These are phyloP conservation scores for Branchellion lobata DNA, from an alignment of 2,888 invertebrate genomes.

Conservation along the genomic window DNA sequence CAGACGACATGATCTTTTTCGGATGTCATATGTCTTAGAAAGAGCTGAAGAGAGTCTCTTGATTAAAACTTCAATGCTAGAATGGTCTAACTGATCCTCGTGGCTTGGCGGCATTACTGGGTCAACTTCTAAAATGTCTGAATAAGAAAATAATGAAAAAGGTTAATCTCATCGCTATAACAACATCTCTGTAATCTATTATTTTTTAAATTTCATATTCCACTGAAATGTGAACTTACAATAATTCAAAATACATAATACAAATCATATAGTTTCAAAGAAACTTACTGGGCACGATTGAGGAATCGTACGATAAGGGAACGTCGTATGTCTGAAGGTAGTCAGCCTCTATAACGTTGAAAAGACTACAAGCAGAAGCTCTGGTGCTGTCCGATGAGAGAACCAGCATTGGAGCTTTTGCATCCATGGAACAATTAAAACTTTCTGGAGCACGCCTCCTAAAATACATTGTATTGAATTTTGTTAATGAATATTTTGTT, in stretches of 20 bases:
- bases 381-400: constrained; percentile 35
- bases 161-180: too few relatives aligned
- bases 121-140: neutral
- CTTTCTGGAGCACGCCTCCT: neutral
- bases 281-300: constrained; percentile 1
- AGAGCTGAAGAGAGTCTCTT: constrained; percentile 23
- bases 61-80: constrained; percentile 26
- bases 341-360: constrained; percentile 47
- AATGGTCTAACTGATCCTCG: constrained; percentile 42
- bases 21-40: constrained; percentile 10
- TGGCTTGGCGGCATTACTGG: neutral
- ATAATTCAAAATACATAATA: too few relatives aligned
- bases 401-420: neutral
- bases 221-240: too few relatives aligned
- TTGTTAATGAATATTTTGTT: neutral
- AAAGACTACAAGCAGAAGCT: constrained; percentile 44
- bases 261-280: too few relatives aligned
- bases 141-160: neutral
- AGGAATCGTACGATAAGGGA: constrained; percentile 22
- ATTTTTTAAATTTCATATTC: too few relatives aligned
- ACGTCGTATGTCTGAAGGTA: constrained; percentile 42
- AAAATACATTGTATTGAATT: neutral
- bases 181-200: too few relatives aligned
- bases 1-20: constrained; percentile 24
- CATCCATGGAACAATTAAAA: neutral